phyloP scores from a whole-genome alignment of 2,888 invertebrate genomes.

The Ormyrus nitidulus region DNA sequence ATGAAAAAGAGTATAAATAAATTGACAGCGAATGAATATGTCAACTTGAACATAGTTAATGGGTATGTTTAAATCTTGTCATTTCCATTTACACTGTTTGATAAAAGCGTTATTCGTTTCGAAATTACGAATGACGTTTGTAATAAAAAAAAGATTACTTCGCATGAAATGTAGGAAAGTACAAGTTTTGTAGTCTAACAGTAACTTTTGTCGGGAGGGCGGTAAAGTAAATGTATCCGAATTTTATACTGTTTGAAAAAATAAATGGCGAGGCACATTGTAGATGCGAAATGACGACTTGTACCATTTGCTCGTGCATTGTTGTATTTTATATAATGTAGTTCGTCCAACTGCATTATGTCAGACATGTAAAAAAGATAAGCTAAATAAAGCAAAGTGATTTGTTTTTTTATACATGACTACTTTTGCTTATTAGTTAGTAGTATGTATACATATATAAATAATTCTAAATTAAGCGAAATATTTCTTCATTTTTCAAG shows the following conservation, averaged over 20 bases:
- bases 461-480: constrained; percentile 31
- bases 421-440: constrained; percentile 49
- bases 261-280: constrained; percentile 39
- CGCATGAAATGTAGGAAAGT: constrained; percentile 26
- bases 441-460: constrained; percentile 29
- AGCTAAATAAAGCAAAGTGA: constrained; percentile 53
- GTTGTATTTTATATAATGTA: constrained; percentile 57
- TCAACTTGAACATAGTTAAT: constrained; percentile 48
- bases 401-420: constrained; percentile 56
- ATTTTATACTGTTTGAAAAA: constrained; percentile 56
- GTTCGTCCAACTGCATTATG: constrained; percentile 50
- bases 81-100: constrained; percentile 54
- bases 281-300: constrained; percentile 57
- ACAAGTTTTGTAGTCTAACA: constrained; percentile 46
- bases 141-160: constrained; percentile 26
- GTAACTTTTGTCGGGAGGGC: constrained; percentile 22
- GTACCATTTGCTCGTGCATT: constrained; percentile 57
- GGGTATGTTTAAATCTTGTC: constrained; percentile 51
- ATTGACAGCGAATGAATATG: constrained; percentile 40
- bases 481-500: constrained; percentile 51
- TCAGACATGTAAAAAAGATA: constrained; percentile 53
- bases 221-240: constrained; percentile 44
- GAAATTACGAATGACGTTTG: constrained; percentile 39
- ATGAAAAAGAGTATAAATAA: constrained; percentile 35
- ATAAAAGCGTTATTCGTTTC: constrained; percentile 42